Percentiles rank a stretch among this genome's conserved stretches.
Evolutionary conservation across 2,888 invertebrate genomes (phyloP).

Genomic region (Hybos culiciformis): DNA sequence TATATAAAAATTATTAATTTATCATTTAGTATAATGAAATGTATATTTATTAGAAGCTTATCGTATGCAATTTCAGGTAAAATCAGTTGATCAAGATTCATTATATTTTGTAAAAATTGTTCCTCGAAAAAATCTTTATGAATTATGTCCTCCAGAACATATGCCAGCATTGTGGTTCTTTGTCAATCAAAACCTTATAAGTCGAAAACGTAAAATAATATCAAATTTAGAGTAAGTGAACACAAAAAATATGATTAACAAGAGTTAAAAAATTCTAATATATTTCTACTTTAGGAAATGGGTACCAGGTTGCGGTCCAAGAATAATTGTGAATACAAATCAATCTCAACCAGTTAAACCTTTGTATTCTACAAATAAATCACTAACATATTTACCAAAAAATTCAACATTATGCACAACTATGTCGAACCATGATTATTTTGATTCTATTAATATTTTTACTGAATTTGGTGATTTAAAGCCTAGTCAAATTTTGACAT

Average conservation of each 20-base stretch:
- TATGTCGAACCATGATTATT: slow-evolving; percentile 24
- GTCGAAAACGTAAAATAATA: slow-evolving; percentile 47
- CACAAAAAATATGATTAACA: not conserved
- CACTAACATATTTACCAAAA: slow-evolving; percentile 19
- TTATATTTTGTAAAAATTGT: slow-evolving; percentile 52
- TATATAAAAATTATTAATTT: not conserved
- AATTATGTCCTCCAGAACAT: slow-evolving; percentile 41
- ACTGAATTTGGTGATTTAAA: slow-evolving; percentile 57
- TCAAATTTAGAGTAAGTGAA: slow-evolving; percentile 58
- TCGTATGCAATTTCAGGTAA: slow-evolving; percentile 21
- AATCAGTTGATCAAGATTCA: slow-evolving; percentile 38
- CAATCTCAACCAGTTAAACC: slow-evolving; percentile 8
- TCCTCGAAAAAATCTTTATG: slow-evolving; percentile 41
- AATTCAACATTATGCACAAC: slow-evolving; percentile 23
- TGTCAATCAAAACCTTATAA: slow-evolving; percentile 47
- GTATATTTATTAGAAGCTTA: too few relatives aligned
- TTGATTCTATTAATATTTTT: slow-evolving; percentile 50
- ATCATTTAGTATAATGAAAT: too few relatives aligned
- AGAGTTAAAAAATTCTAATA: slow-evolving; percentile 1
- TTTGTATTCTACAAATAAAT: slow-evolving; percentile 18
- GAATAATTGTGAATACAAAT: slow-evolving; percentile 38
- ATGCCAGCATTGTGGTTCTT: slow-evolving; percentile 55
- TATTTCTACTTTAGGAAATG: slow-evolving; percentile 43
- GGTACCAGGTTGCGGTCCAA: slow-evolving; percentile 59
- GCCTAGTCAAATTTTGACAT: slow-evolving; percentile 46